phyloP scores from a whole-genome alignment of 2,113 vertebrate species.

The Pelmatolapia mariae region DNA sequence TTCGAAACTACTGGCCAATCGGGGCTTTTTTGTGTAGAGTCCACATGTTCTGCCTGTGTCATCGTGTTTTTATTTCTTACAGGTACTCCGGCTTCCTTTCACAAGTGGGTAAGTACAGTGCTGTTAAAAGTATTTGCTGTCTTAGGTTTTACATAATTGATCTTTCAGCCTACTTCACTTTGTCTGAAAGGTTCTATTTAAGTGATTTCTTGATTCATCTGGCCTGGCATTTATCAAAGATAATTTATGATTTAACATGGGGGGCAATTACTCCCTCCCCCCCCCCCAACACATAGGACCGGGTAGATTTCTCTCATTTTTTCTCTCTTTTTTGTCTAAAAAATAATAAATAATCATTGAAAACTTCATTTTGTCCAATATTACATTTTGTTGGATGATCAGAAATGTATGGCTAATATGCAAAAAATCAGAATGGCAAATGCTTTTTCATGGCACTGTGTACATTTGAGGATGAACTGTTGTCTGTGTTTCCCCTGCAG shows the following conservation, averaged over 20 bases:
- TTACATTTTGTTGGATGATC: not conserved
- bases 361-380: not conserved
- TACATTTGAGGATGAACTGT: not conserved
- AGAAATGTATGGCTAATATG: not conserved
- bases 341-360: not conserved
- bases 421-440: not conserved
- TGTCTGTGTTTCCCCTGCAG: not conserved
- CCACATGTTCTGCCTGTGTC: not conserved
- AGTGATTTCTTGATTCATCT: not conserved
- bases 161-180: not conserved
- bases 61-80: not conserved
- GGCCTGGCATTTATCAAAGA: not conserved
- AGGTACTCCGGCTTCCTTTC: not conserved
- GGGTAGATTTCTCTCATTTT: not conserved
- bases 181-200: not conserved
- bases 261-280: not conserved
- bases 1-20: not conserved
- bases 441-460: not conserved
- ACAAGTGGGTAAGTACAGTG: not conserved
- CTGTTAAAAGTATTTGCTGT: not conserved
- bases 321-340: not conserved
- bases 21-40: not conserved
- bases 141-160: not conserved
- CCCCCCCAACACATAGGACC: not conserved
- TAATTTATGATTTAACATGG: not conserved